Percentiles rank a stretch among this genome's conserved stretches.
Conservation (phyloP, 2,888 invertebrate genomes). For the Sisyra terminalis region DNA sequence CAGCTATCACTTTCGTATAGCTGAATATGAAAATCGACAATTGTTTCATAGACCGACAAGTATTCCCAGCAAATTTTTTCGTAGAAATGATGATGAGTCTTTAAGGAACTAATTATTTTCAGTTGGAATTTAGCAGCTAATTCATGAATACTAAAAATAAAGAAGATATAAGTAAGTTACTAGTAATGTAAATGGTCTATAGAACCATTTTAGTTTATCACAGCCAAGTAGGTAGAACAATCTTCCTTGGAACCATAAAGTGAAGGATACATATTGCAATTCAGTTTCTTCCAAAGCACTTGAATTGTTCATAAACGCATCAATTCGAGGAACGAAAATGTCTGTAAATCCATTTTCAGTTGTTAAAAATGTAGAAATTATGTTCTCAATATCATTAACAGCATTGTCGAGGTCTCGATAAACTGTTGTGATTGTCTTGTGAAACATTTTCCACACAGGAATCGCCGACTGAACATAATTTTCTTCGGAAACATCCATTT, state of each 20-base stretch:
- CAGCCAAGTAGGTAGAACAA: conserved; percentile 44
- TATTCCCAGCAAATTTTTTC: conserved; percentile 32
- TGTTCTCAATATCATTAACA: conserved; percentile 34
- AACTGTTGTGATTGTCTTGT: conserved; percentile 38
- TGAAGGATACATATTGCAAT: conserved; percentile 32
- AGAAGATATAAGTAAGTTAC: too few species aligned
- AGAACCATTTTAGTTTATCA: conserved; percentile 31
- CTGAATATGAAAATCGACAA: conserved; percentile 29
- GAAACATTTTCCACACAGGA: conserved; percentile 43
- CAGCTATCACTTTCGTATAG: conserved; percentile 16
- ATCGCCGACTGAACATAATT: conserved; percentile 17
- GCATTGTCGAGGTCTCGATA: conserved; percentile 38
- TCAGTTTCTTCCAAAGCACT: conserved; percentile 27
- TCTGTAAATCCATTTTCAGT: conserved; percentile 34
- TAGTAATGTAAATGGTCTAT: too few species aligned
- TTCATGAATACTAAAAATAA: conserved; percentile 30
- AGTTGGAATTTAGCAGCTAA: conserved; percentile 37
- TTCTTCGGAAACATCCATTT: neutral
- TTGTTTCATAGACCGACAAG: conserved; percentile 22
- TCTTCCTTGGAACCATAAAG: conserved; percentile 49
- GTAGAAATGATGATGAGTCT: conserved; percentile 33
- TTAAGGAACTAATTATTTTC: conserved; percentile 34
- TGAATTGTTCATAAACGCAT: conserved; percentile 27
- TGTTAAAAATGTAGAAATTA: conserved; percentile 41
- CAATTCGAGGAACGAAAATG: conserved; percentile 33